Evolutionary conservation across 2,888 invertebrate genomes (phyloP).

Genomic region (Steromphala cineraria): DNA sequence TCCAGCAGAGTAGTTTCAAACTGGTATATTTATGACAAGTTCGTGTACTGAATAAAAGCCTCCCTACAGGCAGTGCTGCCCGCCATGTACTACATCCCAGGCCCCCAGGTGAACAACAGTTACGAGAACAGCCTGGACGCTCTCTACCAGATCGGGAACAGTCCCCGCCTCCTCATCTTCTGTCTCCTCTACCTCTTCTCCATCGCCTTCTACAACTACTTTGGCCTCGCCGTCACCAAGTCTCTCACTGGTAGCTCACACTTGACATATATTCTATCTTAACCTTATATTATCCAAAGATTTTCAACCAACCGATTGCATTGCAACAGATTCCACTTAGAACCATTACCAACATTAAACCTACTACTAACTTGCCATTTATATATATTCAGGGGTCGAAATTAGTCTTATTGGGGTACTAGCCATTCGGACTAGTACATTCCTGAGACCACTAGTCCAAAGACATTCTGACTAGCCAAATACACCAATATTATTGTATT

Average conservation of each 20-base stretch:
- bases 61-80: constrained; percentile 63
- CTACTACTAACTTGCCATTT: too few relatives aligned
- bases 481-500: too few relatives aligned
- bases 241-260: constrained; percentile 64
- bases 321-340: too few relatives aligned
- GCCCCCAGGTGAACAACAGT: constrained; percentile 60
- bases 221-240: constrained; percentile 69
- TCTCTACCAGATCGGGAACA: constrained; percentile 66
- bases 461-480: too few relatives aligned
- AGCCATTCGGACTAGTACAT: too few relatives aligned
- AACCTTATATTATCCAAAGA: too few relatives aligned
- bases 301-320: too few relatives aligned
- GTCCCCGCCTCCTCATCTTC: constrained; percentile 57
- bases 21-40: background rate
- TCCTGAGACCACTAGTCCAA: too few relatives aligned
- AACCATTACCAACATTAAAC: too few relatives aligned
- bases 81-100: constrained; percentile 69
- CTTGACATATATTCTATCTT: background rate
- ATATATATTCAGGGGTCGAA: too few relatives aligned
- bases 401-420: too few relatives aligned
- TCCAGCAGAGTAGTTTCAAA: too few relatives aligned
- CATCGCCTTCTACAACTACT: constrained; percentile 72
- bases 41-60: background rate
- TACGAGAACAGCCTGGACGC: constrained; percentile 72
- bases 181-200: constrained; percentile 66